These are phyloP conservation scores for Oncorhynchus keta DNA, from an alignment of 2,113 vertebrate genomes.

Conservation along the genomic window DNA sequence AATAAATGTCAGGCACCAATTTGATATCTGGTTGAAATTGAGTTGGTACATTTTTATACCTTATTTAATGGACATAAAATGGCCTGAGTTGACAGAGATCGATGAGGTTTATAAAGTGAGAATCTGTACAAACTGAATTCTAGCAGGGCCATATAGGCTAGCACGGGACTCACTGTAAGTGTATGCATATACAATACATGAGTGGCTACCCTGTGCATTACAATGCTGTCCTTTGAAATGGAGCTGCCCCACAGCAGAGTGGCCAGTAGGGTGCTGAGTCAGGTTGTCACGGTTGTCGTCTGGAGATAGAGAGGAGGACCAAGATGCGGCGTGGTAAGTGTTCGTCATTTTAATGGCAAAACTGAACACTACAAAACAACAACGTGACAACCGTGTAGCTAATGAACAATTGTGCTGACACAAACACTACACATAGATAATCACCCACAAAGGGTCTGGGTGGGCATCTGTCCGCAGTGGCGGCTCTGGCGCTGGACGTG, in stretches of 20 bases:
- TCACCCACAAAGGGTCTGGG: no score
- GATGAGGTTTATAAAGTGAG: slow-evolving; percentile 28
- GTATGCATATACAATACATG: background rate
- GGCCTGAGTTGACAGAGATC: slow-evolving; percentile 29
- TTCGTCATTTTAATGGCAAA: no score
- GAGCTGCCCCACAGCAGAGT: background rate
- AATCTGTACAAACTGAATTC: slow-evolving; percentile 21
- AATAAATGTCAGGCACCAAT: slow-evolving; percentile 29
- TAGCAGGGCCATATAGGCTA: background rate
- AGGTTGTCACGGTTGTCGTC: no score
- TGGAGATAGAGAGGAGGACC: no score
- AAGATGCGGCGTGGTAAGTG: no score
- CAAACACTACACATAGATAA: no score
- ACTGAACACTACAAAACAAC: no score
- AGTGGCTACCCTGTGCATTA: background rate
- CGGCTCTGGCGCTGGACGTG: no score
- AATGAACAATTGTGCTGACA: no score
- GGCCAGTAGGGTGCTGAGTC: slow-evolving; percentile 18
- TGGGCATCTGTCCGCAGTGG: no score
- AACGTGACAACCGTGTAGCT: no score
- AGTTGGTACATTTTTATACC: slow-evolving; percentile 22
- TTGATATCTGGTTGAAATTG: slow-evolving; percentile 31
- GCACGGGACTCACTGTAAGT: background rate
- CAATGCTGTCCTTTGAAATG: background rate
- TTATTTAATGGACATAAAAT: slow-evolving; percentile 37